Conservation (phyloP, 1,140 invertebrate species). For the Hyles euphorbiae region DNA sequence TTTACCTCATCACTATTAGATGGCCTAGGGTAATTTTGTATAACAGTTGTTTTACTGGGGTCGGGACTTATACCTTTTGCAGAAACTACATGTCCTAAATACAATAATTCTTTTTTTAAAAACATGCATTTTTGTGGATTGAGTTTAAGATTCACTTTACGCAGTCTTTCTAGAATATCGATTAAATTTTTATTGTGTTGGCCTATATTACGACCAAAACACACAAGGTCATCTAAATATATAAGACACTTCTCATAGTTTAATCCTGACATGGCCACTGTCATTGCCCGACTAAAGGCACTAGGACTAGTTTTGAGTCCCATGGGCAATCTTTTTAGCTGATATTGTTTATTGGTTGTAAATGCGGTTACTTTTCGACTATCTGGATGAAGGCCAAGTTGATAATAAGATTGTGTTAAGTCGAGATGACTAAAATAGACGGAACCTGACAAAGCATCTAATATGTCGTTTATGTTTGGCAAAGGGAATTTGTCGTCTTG, state of each 20-base stretch:
- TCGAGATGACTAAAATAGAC: constrained; percentile 1
- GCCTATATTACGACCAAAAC: constrained; percentile 1
- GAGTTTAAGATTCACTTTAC: background rate
- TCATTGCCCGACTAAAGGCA: no score
- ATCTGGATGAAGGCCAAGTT: no score
- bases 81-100: background rate
- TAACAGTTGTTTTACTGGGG: background rate
- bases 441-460: constrained; percentile 1
- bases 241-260: background rate
- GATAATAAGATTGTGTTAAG: background rate
- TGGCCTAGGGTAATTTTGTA: background rate
- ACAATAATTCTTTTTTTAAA: background rate
- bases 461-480: constrained; percentile 4
- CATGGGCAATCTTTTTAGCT: no score
- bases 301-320: no score
- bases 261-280: no score
- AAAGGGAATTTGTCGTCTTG: constrained; percentile 4
- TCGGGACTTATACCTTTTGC: background rate
- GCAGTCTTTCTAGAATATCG: background rate
- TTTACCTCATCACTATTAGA: background rate
- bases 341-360: background rate
- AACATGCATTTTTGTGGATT: background rate
- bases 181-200: constrained; percentile 3
- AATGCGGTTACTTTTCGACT: background rate
- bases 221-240: constrained; percentile 5